Evolutionary conservation across 2,113 vertebrate species (phyloP).

Genomic region (Corythornis vintsioides): DNA sequence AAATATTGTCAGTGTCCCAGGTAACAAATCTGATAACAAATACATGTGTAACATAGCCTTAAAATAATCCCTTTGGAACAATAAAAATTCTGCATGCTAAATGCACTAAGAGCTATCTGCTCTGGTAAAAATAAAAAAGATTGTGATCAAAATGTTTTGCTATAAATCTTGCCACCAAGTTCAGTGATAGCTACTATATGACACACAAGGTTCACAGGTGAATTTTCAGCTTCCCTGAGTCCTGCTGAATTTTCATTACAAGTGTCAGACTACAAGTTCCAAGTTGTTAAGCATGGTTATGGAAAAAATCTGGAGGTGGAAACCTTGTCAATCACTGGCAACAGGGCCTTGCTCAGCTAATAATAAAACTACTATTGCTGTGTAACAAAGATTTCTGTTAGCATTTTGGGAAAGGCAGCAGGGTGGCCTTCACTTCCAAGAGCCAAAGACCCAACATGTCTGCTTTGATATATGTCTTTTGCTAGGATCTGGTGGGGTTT

Average conservation of each 20-base stretch:
- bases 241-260: conserved; percentile 27
- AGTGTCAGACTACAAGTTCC: background rate
- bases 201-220: background rate
- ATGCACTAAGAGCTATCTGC: background rate
- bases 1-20: background rate
- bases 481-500: background rate
- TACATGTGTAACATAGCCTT: background rate
- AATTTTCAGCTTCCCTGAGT: conserved; percentile 8
- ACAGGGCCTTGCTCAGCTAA: conserved; percentile 17
- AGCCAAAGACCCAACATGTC: background rate
- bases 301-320: conserved; percentile 36
- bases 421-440: conserved; percentile 46
- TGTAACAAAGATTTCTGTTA: conserved; percentile 48
- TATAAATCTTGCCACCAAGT: background rate
- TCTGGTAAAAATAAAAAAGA: background rate
- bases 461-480: background rate
- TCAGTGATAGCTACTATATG: background rate
- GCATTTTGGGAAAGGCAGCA: conserved; percentile 27
- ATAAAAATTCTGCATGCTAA: background rate
- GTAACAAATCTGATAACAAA: background rate
- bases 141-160: background rate
- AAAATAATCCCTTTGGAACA: background rate
- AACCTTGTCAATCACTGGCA: conserved; percentile 55
- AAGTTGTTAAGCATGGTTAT: conserved; percentile 28
- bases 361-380: conserved; percentile 34